Evolutionary conservation across 2,113 vertebrate genomes (phyloP), one percentile per base, ranked within the genome.

Genomic region (Scomber scombrus): DNA sequence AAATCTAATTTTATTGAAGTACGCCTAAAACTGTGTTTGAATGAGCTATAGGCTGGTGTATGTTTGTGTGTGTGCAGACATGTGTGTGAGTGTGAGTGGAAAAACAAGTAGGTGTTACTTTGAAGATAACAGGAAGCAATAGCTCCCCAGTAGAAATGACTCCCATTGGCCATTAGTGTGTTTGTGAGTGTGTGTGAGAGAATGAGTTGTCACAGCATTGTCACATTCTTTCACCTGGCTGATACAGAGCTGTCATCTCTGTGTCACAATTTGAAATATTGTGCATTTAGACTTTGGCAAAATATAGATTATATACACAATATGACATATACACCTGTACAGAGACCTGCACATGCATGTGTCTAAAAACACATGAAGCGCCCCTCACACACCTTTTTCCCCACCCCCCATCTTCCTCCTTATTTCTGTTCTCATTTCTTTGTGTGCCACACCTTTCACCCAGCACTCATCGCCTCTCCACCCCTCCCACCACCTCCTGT

Each of bases 361-460:
- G 40, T 6, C 13, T 10, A 21, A 62, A 45, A 11, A 62, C 49
- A 54, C 13, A 31, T 45, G 21, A 65, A 21, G 10, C 23, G 49
- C 55, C 45, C 11, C 78, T 86, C 21, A 90, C 91, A 90, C 91
- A 91, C 77, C 14, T 60, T 1, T 71, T 89, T 82, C 80, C 80
- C 85, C 93, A 90, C 91, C 46, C 31, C 58, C 63, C 12, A 15
- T 34, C 31, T 46, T 55, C 13, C 19, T 19, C 26, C 23, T 50
- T 54, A 45, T 58, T 47, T 45, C 15, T 15, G 15, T 75, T 79
- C 10, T 70, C 60, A 77, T 72, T 68, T 49, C 3, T 66, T 86
- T 10, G 0, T 26, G 50, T 79, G 43, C 54, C 62, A 64, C 43
- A 2, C 84, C 80, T 69, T 51, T 52, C 18, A 55, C 23, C 68